Percentiles rank a stretch among this genome's conserved stretches.
phyloP scores from a whole-genome alignment of 2,888 invertebrate species.

The Pantelozetes paolii region DNA sequence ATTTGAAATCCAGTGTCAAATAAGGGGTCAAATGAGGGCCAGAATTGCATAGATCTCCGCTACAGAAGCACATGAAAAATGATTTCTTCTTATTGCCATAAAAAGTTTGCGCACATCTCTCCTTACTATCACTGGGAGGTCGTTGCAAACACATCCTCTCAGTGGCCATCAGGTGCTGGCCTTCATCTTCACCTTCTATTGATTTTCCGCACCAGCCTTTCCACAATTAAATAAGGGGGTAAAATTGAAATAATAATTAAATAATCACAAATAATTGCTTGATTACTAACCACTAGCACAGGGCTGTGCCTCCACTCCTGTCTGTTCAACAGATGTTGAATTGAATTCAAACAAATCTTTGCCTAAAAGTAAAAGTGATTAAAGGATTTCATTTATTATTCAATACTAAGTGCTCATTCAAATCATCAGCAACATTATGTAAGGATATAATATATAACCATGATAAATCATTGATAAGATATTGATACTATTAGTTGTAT shows the following conservation, averaged over 20 bases:
- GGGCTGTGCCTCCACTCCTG: conserved; percentile 46
- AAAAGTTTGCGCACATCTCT: conserved; percentile 78
- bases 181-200: conserved; percentile 68
- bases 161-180: conserved; percentile 82
- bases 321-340: conserved; percentile 63
- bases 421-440: background rate
- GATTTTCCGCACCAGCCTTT: conserved; percentile 82
- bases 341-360: conserved; percentile 73
- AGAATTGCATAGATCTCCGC: conserved; percentile 77
- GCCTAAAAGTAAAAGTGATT: conserved; percentile 9
- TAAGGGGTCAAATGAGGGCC: background rate
- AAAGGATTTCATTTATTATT: too few relatives aligned
- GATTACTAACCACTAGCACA: conserved; percentile 66
- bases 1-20: background rate
- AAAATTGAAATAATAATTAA: too few relatives aligned
- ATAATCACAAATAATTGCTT: too few relatives aligned
- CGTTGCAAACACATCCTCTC: conserved; percentile 80
- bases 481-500: too few relatives aligned
- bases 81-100: conserved; percentile 67
- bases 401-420: background rate
- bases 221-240: too few relatives aligned
- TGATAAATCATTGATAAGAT: too few relatives aligned
- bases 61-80: conserved; percentile 85
- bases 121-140: conserved; percentile 80
- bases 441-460: too few relatives aligned